Evolutionary conservation across 2,113 vertebrate species (phyloP).

Genomic region (Ictidomys tridecemlineatus): DNA sequence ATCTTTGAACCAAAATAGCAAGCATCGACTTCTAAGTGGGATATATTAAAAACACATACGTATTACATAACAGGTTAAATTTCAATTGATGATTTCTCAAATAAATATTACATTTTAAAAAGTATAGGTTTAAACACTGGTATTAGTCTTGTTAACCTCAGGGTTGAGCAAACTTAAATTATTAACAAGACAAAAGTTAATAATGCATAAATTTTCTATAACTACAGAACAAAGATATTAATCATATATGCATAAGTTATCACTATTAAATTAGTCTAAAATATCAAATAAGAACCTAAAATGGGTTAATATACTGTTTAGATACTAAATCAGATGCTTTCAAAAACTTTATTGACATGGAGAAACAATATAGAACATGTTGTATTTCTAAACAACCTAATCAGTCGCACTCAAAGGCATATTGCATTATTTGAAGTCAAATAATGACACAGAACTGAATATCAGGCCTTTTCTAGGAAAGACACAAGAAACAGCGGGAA

Average conservation of each 20-base stretch:
- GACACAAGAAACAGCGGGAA: background rate
- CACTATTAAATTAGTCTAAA: conserved; percentile 15
- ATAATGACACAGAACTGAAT: background rate
- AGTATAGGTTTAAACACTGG: background rate
- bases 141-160: background rate
- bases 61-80: background rate
- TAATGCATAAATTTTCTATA: background rate
- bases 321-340: background rate
- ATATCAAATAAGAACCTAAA: background rate
- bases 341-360: background rate
- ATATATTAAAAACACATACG: background rate
- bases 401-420: background rate
- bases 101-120: background rate
- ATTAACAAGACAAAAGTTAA: background rate
- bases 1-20: background rate
- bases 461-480: background rate
- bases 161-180: background rate
- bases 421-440: background rate
- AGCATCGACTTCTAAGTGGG: background rate
- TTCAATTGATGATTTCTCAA: background rate
- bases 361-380: background rate
- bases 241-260: background rate
- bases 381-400: background rate
- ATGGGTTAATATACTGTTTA: background rate
- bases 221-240: background rate